phyloP scores from a whole-genome alignment of 1,140 invertebrate genomes.

The Pseudomyrmex pallidus region DNA sequence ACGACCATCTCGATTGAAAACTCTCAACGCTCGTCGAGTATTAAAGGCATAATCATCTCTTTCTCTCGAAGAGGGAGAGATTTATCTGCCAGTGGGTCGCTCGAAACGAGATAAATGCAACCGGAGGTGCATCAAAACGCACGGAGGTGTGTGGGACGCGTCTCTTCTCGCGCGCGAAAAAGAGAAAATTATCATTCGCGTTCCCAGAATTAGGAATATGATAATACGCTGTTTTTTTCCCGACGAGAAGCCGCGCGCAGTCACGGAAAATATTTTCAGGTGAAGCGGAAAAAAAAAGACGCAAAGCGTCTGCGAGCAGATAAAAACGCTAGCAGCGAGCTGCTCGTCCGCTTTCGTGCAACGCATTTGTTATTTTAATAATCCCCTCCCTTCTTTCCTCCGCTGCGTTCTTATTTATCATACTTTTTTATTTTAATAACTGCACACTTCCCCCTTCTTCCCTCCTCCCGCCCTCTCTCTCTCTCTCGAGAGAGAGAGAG shows the following conservation, averaged over 20 bases:
- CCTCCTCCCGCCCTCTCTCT: neutral
- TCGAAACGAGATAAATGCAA: slow-evolving; percentile 17
- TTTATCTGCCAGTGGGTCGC: slow-evolving; percentile 58
- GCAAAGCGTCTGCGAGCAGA: slow-evolving; percentile 42
- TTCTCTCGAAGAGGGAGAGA: slow-evolving; percentile 26
- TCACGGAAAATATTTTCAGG: slow-evolving; percentile 53
- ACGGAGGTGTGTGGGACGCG: neutral
- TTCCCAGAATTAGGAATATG: slow-evolving; percentile 45
- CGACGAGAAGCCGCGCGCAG: slow-evolving; percentile 16
- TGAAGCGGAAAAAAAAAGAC: slow-evolving; percentile 35
- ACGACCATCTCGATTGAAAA: slow-evolving; percentile 69
- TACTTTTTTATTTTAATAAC: slow-evolving; percentile 63
- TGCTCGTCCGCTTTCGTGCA: slow-evolving; percentile 49
- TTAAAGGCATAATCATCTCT: slow-evolving; percentile 68
- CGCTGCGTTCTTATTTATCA: slow-evolving; percentile 67
- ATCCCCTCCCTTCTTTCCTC: slow-evolving; percentile 10
- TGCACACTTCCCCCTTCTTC: slow-evolving; percentile 18
- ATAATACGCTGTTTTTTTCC: slow-evolving; percentile 28
- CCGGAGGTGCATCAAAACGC: neutral
- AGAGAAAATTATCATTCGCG: slow-evolving; percentile 26
- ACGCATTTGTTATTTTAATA: slow-evolving; percentile 74
- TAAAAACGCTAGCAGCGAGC: slow-evolving; percentile 44
- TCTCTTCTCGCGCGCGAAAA: neutral
- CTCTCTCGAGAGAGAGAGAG: no score
- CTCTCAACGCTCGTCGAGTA: slow-evolving; percentile 67